Evolutionary conservation across 2,888 invertebrate genomes (phyloP), one percentile per base, ranked within the genome.

Genomic region (Caenorhabditis wallacei): DNA sequence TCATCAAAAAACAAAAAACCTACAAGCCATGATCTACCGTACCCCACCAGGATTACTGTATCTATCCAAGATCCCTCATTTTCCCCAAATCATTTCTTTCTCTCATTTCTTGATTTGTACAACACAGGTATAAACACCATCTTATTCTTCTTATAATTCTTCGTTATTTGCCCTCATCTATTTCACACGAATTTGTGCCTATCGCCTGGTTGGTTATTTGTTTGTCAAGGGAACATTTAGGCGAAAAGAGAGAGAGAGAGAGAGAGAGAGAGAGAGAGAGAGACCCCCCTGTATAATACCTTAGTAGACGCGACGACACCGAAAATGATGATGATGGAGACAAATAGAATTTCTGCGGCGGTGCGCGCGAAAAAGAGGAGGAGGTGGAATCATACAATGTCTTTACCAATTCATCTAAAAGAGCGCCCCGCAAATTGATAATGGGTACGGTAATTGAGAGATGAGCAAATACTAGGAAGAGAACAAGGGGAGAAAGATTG

Each of bases 101-200:
- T 30, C 30, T 8, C 3, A 30, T 30, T 30, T 30, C 16, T 40
- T 40, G 5, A 40, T 40, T 40, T 40, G 40, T 40, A 40, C 30
- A 61, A 53, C 46, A 40, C 20, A 48, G 26, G 20, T 40, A 40
- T 40, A 40, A 40, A 40, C 40, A 40, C 40, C 53, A 53, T 78
- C 66, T 69, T 76, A 57, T 68, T 63, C 54, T 59, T 69, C 78
- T 61, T 61, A 30, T 69, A 61, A 66, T n/a, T 51, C 51, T 66
- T n/a, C 57, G 40, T 63, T 80, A 80, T 80, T 80, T 80, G 74
- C 74, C 80, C 80, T 80, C 80, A 80, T 80, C 80, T 74, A 81
- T 82, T 82, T 82, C 82, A 82, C 82, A 82, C 82, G 82, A 82
- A 76, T 81, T 75, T 68, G 63, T 72, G 68, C 51, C 30, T 30